A percentile compares a stretch with the other conserved stretches of the same genome.
Evolutionary conservation across 2,797 vertebrate genomes (phyloP).

Genomic region (Buceros bicornis): DNA sequence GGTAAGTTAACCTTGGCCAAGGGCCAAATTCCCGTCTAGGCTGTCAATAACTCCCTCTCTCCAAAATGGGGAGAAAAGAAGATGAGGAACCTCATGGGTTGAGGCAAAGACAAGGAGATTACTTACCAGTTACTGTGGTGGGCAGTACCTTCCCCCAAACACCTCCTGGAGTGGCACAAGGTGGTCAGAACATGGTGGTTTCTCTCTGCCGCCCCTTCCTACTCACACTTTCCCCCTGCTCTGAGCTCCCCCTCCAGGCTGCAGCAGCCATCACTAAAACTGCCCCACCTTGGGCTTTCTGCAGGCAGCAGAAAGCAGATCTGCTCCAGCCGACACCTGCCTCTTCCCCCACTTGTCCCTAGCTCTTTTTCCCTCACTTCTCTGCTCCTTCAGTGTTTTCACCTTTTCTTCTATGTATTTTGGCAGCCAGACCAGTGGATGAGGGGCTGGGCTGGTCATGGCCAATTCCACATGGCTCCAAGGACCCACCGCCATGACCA

Average conservation of each 20-base stretch:
- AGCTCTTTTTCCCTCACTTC: neutral
- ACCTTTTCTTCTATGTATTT: neutral
- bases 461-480: neutral
- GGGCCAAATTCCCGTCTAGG: neutral
- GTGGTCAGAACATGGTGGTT: neutral
- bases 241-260: neutral
- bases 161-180: fast-evolving
- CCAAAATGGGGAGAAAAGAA: neutral
- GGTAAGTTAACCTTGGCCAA: neutral
- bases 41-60: neutral
- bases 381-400: neutral
- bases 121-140: neutral
- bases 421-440: fast-evolving
- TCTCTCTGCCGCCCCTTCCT: neutral
- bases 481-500: neutral
- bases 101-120: neutral
- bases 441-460: neutral
- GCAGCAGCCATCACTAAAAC: neutral
- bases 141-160: neutral
- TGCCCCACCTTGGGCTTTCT: no score
- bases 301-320: fast-evolving
- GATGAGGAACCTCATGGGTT: neutral
- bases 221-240: fast-evolving
- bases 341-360: neutral
- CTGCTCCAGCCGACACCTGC: neutral